phyloP scores from a whole-genome alignment of 2,113 vertebrate genomes.

The Falcunculus frontatus region DNA sequence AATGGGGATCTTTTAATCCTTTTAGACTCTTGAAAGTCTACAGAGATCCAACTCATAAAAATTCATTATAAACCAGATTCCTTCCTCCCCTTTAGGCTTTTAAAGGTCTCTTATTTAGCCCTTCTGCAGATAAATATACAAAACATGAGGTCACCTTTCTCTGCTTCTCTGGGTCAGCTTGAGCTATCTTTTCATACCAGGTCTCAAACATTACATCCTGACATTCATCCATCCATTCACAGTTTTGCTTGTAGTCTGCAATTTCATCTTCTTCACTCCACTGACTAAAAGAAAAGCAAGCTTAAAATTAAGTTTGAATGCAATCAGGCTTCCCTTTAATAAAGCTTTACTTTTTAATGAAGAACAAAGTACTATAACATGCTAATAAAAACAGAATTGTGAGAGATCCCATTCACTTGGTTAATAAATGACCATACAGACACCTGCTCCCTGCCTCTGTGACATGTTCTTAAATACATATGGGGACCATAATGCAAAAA shows the following conservation, averaged over 20 bases:
- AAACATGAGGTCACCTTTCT: conserved; percentile 82
- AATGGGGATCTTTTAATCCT: not conserved
- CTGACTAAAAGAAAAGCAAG: conserved; percentile 76
- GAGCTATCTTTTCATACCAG: conserved; percentile 95
- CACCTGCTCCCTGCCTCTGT: not conserved
- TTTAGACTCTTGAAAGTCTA: not conserved
- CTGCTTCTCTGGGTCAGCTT: conserved; percentile 86
- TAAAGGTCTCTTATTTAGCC: not conserved
- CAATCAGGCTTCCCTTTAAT: not conserved
- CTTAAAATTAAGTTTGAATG: not conserved
- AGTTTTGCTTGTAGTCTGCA: conserved; percentile 92
- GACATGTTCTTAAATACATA: not conserved
- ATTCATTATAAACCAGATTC: not conserved
- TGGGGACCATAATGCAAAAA: not conserved
- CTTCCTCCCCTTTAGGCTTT: not conserved
- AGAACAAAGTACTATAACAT: not conserved
- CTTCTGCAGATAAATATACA: not conserved
- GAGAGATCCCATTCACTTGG: not conserved
- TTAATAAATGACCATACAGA: not conserved
- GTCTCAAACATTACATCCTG: conserved; percentile 94
- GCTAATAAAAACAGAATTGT: not conserved
- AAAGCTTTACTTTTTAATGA: not conserved
- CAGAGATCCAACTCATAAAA: not conserved
- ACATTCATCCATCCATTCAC: conserved; percentile 97
- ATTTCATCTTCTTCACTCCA: conserved; percentile 97